These are phyloP conservation scores for Oreochromis spilurus DNA, from an alignment of 2,113 vertebrate species.

Conservation along the genomic window DNA sequence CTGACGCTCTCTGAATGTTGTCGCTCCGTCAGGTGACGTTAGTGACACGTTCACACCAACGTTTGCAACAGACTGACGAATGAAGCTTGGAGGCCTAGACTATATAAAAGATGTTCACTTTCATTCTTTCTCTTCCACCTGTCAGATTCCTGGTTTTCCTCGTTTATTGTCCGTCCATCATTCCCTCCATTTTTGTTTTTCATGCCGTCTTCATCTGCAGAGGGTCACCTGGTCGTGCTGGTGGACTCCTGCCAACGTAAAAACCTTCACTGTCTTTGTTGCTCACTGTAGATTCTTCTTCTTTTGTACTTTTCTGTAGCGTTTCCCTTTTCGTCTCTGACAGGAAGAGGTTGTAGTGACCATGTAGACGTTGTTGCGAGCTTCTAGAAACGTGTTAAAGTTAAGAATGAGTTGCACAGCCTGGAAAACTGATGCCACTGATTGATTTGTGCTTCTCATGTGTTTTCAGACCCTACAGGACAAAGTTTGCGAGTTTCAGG, in stretches of 20 bases:
- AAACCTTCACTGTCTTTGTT: slow-evolving; percentile 1
- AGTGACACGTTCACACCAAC: neutral
- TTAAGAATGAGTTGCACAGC: accelerated
- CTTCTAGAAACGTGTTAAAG: neutral
- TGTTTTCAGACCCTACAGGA: slow-evolving; percentile 74
- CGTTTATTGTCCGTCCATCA: neutral
- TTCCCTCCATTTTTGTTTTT: neutral
- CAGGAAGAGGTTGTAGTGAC: neutral
- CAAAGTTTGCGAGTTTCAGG: slow-evolving; percentile 67
- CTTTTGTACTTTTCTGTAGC: neutral
- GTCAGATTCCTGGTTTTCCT: neutral
- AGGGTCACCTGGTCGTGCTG: slow-evolving; percentile 60
- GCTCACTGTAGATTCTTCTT: neutral
- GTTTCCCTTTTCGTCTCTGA: neutral
- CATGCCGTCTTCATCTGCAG: slow-evolving; percentile 17
- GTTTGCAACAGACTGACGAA: neutral
- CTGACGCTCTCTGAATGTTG: neutral
- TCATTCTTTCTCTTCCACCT: neutral
- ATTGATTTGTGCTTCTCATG: accelerated
- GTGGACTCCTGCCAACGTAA: slow-evolving; percentile 58
- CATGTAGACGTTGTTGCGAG: neutral
- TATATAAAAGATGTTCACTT: neutral
- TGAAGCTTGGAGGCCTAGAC: accelerated
- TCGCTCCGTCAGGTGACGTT: neutral
- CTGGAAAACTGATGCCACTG: neutral